Evolutionary conservation across 2,888 invertebrate genomes (phyloP), one percentile per base, ranked within the genome.

Genomic region (Anaspis maculata): DNA sequence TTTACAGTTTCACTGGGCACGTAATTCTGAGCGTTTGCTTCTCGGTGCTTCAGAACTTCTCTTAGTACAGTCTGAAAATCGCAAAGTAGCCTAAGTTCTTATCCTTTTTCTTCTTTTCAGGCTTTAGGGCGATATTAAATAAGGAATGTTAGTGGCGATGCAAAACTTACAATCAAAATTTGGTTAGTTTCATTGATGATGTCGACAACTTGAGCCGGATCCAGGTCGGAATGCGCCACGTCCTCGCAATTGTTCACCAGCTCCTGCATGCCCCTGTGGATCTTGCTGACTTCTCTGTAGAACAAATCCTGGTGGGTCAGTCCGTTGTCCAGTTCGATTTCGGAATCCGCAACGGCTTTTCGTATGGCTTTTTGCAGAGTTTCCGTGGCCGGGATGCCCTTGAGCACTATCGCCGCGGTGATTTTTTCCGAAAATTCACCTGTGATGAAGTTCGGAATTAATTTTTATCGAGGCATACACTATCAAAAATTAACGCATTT

Each of bases 341-440:
- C 60, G 52, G 65, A 61, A 13, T 65, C 54, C 5, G 59, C 54
- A 2, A 79, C 63, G 1, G 73, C 71, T 16, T 63, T 59, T 40
- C 72, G 71, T 6, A 83, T 73, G 9, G 75, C 76, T 32, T 67
- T 77, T 73, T 41, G 80, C 61, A 38, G 71, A 41, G 49, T 64
- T 51, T 60, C 71, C 69, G 71, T 70, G 27, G 64, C 57, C 34
- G 77, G 84, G 33, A 79, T 66, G 30, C 72, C 71, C 44, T 83
- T 74, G 45, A 92, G 67, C 1, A 83, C 72, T 11, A 77, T 68
- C 1, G 86, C 84, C 1, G 82, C 83, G 9, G 81, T 73, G 37
- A 90, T 72, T 62, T 85, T 86, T 64, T 91, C 92, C 3, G 81
- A 78, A 52, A 86, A 78, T 60, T 81, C 83, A 40, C 79, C 55